Percentiles rank a stretch among this genome's conserved stretches.
Evolutionary conservation across 2,113 vertebrate genomes (phyloP).

Genomic region (Sapayoa aenigma): DNA sequence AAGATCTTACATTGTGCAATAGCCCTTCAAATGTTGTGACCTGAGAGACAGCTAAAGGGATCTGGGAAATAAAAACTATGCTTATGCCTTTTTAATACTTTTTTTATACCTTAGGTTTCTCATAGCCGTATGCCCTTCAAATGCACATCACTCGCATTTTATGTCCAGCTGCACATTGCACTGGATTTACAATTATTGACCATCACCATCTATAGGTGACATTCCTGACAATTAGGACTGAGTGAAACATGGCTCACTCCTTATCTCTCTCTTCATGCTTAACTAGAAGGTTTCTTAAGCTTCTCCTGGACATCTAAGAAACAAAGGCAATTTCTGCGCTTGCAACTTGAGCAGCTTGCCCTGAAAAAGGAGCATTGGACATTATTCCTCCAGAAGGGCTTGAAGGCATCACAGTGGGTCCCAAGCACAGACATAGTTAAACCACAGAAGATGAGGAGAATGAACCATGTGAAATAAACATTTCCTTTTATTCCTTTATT

Average conservation of each 20-base stretch:
- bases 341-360: neutral
- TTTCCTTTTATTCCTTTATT: constrained; percentile 6
- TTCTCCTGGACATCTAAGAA: neutral
- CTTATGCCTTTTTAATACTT: neutral
- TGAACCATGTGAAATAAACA: neutral
- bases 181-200: neutral
- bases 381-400: neutral
- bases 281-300: neutral
- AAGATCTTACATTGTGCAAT: neutral
- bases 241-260: neutral
- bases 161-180: no score
- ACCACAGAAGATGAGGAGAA: neutral
- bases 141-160: neutral
- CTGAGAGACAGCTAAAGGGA: neutral
- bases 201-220: fast-evolving
- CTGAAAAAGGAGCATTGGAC: neutral
- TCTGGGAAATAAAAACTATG: neutral
- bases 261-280: neutral
- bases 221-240: neutral
- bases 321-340: neutral
- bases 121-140: neutral
- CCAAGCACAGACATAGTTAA: neutral
- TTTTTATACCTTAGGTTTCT: neutral
- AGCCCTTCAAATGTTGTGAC: neutral
- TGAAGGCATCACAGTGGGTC: neutral